A percentile compares a stretch with the other conserved stretches of the same genome.
phyloP scores from a whole-genome alignment of 2,113 vertebrate genomes.

The Vimba vimba region DNA sequence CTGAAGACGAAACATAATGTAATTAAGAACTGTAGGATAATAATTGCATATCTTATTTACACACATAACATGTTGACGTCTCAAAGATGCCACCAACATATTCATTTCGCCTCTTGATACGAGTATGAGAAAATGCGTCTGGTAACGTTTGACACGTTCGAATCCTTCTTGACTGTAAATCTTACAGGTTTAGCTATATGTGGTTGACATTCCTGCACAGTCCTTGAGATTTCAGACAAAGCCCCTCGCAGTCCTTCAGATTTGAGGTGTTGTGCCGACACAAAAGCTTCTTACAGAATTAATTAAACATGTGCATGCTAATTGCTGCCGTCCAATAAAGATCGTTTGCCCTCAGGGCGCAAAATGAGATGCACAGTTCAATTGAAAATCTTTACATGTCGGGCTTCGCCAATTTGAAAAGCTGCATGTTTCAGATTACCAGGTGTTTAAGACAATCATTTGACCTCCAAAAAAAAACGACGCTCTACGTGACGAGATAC shows the following conservation, averaged over 20 bases:
- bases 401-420: constrained; percentile 48
- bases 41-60: background rate
- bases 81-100: background rate
- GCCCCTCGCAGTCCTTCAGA: constrained; percentile 4
- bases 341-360: constrained; percentile 44
- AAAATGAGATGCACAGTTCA: constrained; percentile 55
- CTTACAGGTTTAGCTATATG: background rate
- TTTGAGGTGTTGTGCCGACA: constrained; percentile 33
- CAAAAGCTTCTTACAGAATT: constrained; percentile 47
- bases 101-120: background rate
- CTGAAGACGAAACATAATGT: constrained; percentile 9
- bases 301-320: constrained; percentile 60
- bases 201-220: background rate
- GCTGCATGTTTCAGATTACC: constrained; percentile 42
- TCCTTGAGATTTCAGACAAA: constrained; percentile 8
- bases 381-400: constrained; percentile 59
- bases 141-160: no score
- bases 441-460: constrained; percentile 43
- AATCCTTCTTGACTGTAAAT: background rate
- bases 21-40: constrained; percentile 16
- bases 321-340: constrained; percentile 53
- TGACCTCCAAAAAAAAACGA: constrained; percentile 48
- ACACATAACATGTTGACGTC: background rate
- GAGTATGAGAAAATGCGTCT: background rate
- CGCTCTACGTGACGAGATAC: constrained; percentile 21